Conservation (phyloP, 2,888 invertebrate genomes). For the Spilarctia lutea region DNA sequence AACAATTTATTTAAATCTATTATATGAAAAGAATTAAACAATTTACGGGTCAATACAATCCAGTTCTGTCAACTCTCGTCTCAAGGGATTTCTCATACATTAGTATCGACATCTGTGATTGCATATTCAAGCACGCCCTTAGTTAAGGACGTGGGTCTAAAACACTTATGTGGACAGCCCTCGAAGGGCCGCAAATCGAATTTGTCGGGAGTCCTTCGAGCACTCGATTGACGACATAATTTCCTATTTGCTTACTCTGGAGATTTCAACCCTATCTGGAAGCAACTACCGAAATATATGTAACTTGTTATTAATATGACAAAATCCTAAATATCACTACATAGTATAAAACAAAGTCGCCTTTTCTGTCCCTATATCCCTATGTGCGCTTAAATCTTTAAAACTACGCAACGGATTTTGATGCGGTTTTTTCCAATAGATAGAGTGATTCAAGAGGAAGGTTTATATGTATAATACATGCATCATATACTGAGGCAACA, state of each 20-base stretch:
- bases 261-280: constrained; percentile 40
- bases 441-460: too few relatives aligned
- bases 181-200: constrained; percentile 58
- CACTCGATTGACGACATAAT: constrained; percentile 54
- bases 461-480: too few relatives aligned
- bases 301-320: constrained; percentile 25
- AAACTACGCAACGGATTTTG: too few relatives aligned
- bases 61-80: constrained; percentile 24
- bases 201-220: constrained; percentile 50
- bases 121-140: constrained; percentile 60
- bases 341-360: too few relatives aligned
- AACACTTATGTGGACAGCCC: constrained; percentile 60
- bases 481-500: too few relatives aligned
- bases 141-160: constrained; percentile 54
- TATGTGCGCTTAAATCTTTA: too few relatives aligned
- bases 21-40: constrained; percentile 30
- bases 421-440: too few relatives aligned
- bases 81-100: constrained; percentile 25
- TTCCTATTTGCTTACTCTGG: constrained; percentile 53
- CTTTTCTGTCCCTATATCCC: too few relatives aligned
- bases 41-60: constrained; percentile 29
- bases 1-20: too few relatives aligned
- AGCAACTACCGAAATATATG: constrained; percentile 37
- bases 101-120: constrained; percentile 56
- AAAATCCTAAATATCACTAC: constrained; percentile 5